Conservation (phyloP, 2,797 vertebrate genomes). For the Carapus acus region DNA sequence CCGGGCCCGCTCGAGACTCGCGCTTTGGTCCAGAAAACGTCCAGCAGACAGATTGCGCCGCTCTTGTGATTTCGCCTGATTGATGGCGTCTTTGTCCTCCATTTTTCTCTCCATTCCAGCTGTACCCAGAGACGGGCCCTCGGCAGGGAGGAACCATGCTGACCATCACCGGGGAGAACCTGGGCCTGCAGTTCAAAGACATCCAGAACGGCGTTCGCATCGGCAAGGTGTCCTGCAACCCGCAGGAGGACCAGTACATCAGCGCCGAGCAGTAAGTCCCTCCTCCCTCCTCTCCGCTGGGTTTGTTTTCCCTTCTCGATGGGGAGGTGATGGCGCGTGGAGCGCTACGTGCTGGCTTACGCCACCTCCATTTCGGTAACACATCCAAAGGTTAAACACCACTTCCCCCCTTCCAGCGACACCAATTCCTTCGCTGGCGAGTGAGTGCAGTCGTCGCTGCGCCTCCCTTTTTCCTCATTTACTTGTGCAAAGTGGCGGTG, state of each 20-base stretch:
- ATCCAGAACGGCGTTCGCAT: constrained; percentile 85
- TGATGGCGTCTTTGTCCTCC: constrained; percentile 14
- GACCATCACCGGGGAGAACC: constrained; percentile 93
- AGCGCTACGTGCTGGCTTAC: constrained; percentile 13
- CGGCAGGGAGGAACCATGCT: constrained; percentile 91
- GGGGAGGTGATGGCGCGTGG: constrained; percentile 25
- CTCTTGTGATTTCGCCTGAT: constrained; percentile 19
- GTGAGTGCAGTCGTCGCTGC: constrained; percentile 3
- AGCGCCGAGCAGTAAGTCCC: constrained; percentile 91
- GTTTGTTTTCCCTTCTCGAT: constrained; percentile 17
- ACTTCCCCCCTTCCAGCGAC: constrained; percentile 19
- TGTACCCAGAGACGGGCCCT: constrained; percentile 90
- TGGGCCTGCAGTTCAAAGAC: constrained; percentile 93
- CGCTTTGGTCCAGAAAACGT: too few species aligned
- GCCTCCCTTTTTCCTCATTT: constrained; percentile 1
- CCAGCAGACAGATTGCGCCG: constrained; percentile 3
- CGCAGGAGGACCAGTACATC: constrained; percentile 92
- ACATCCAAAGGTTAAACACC: constrained; percentile 26
- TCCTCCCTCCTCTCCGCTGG: constrained; percentile 13
- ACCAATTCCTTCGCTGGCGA: constrained; percentile 7
- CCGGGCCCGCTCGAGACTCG: too few species aligned
- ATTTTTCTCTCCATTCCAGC: constrained; percentile 60
- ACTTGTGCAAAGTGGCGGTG: constrained; percentile 5
- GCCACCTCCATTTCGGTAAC: constrained; percentile 23
- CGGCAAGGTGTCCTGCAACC: constrained; percentile 86